phyloP scores from a whole-genome alignment of 2,797 vertebrate species.

The Podarcis siculus region DNA sequence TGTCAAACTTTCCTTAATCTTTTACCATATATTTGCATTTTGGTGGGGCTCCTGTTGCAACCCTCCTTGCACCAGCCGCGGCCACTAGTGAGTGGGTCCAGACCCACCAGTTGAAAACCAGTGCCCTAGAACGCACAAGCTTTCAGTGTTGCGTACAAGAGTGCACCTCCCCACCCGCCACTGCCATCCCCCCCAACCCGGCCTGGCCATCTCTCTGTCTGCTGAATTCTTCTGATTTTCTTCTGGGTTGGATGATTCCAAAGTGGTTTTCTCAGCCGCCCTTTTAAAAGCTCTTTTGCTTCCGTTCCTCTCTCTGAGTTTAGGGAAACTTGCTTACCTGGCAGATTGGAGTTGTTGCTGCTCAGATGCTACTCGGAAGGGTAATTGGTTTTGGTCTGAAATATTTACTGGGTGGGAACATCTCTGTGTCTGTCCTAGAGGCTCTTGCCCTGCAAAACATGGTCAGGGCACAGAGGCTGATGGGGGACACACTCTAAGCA shows the following conservation, averaged over 20 bases:
- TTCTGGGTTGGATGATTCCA: not conserved
- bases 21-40: too few species aligned
- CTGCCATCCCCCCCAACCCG: too few species aligned
- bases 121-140: too few species aligned
- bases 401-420: slow-evolving; percentile 46
- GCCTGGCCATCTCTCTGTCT: not conserved
- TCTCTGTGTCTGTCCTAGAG: slow-evolving; percentile 23
- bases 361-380: slow-evolving; percentile 10
- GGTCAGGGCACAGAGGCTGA: slow-evolving; percentile 25
- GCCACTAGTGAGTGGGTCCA: too few species aligned
- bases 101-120: not conserved
- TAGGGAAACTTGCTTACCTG: slow-evolving; percentile 21
- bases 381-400: slow-evolving; percentile 59
- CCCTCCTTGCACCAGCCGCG: too few species aligned
- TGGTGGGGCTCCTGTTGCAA: too few species aligned
- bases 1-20: too few species aligned
- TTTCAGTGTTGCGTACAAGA: not conserved
- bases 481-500: slow-evolving; percentile 15
- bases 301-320: not conserved
- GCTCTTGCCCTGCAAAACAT: slow-evolving; percentile 18
- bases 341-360: not conserved
- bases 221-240: not conserved
- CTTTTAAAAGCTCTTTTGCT: not conserved
- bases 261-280: not conserved
- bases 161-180: too few species aligned